phyloP scores from a whole-genome alignment of 1,140 invertebrate genomes.

The Apis cerana region DNA sequence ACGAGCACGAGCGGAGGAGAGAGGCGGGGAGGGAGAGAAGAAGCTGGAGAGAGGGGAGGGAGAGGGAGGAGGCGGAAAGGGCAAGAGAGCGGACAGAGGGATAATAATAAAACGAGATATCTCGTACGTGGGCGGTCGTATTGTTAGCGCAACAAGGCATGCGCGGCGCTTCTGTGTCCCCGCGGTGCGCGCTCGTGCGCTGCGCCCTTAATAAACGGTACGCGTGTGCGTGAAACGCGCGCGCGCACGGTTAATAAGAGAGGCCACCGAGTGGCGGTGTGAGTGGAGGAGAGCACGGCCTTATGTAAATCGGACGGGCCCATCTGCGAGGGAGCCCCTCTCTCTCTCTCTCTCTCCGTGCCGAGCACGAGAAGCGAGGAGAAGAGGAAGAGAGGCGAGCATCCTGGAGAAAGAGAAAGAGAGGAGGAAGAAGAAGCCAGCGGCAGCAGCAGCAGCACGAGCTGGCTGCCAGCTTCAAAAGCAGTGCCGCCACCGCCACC shows the following conservation, averaged over 20 bases:
- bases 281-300: conserved; percentile 53
- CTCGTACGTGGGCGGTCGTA: conserved; percentile 77
- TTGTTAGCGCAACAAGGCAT: conserved; percentile 77
- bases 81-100: conserved; percentile 57
- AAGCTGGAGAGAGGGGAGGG: not conserved
- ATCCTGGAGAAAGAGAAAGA: not conserved
- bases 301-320: conserved; percentile 70
- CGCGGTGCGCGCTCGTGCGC: conserved; percentile 64
- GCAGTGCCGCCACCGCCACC: conserved; percentile 70
- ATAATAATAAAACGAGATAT: conserved; percentile 77
- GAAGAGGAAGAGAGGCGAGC: not conserved
- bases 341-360: not conserved
- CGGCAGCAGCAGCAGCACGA: conserved; percentile 48
- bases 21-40: not conserved
- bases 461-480: conserved; percentile 71
- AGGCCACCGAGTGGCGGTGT: conserved; percentile 44
- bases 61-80: conserved; percentile 36
- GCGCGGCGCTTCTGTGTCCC: conserved; percentile 75
- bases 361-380: not conserved
- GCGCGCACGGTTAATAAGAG: conserved; percentile 65
- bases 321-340: conserved; percentile 56
- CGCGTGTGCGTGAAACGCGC: conserved; percentile 58
- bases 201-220: conserved; percentile 67
- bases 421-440: conserved; percentile 5
- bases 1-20: conserved; percentile 1